phyloP scores from a whole-genome alignment of 1,140 invertebrate genomes.

The Samia ricini region DNA sequence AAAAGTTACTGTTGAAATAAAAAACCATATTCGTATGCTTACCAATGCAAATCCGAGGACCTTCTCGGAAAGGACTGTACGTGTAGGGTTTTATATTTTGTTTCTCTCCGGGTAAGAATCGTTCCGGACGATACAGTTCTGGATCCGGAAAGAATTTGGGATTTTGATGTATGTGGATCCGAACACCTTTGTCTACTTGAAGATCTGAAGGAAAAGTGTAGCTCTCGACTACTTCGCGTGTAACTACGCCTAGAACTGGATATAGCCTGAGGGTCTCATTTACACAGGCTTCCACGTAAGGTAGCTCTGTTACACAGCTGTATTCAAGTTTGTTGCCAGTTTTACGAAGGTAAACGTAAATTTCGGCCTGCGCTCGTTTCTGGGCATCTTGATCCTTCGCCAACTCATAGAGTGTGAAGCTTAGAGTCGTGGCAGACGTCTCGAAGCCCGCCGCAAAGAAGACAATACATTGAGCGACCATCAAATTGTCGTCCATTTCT shows the following conservation, averaged over 20 bases:
- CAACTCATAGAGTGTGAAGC: slow-evolving; percentile 75
- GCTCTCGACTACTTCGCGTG: slow-evolving; percentile 36
- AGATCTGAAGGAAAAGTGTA: slow-evolving; percentile 63
- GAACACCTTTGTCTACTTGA: slow-evolving; percentile 30
- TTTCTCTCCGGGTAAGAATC: slow-evolving; percentile 73
- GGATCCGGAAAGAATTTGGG: slow-evolving; percentile 74
- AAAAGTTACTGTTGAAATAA: too few relatives aligned
- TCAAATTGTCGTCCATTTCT: slow-evolving; percentile 58
- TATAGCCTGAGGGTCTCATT: slow-evolving; percentile 45
- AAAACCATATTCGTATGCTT: too few relatives aligned
- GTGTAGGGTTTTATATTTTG: slow-evolving; percentile 37
- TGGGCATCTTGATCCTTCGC: slow-evolving; percentile 68
- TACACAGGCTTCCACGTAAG: slow-evolving; percentile 35
- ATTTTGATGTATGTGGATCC: slow-evolving; percentile 68
- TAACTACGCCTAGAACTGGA: slow-evolving; percentile 30
- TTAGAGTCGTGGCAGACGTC: slow-evolving; percentile 67
- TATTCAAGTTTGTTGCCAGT: slow-evolving; percentile 50
- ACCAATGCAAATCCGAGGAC: slow-evolving; percentile 82
- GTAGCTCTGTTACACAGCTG: slow-evolving; percentile 60
- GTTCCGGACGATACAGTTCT: slow-evolving; percentile 74
- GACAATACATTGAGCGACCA: slow-evolving; percentile 80
- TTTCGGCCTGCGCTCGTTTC: slow-evolving; percentile 73
- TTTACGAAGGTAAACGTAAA: slow-evolving; percentile 55
- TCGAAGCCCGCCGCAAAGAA: slow-evolving; percentile 82
- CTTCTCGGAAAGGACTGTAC: slow-evolving; percentile 82